Conservation (phyloP, 2,797 vertebrate species). For the Propithecus deckenii region DNA sequence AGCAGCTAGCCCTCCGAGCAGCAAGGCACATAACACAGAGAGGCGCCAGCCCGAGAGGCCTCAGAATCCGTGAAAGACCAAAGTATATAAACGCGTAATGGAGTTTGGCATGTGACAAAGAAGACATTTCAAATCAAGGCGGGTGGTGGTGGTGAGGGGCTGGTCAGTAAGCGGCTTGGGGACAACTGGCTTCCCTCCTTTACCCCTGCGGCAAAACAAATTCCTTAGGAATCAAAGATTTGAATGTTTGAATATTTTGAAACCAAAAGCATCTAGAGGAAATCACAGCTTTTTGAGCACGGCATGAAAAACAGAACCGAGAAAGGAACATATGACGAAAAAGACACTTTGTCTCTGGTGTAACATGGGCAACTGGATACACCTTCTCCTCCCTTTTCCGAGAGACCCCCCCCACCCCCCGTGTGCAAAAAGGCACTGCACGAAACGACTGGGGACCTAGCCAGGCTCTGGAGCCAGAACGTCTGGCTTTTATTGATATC, state of each 20-base stretch:
- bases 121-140: neutral
- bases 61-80: neutral
- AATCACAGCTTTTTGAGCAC: neutral
- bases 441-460: neutral
- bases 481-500: neutral
- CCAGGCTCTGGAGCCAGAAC: neutral
- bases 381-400: accelerated
- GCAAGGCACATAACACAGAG: accelerated
- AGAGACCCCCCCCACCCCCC: accelerated
- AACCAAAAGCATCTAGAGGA: neutral
- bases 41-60: neutral
- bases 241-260: neutral
- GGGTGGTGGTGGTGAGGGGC: neutral
- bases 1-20: neutral
- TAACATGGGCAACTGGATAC: accelerated
- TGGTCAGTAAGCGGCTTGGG: neutral
- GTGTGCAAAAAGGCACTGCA: accelerated
- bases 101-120: accelerated
- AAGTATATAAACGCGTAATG: accelerated
- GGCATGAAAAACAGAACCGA: neutral
- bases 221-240: neutral
- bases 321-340: neutral
- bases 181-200: neutral
- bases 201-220: neutral
- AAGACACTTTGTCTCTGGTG: neutral